Evolutionary conservation across 1,140 invertebrate species (phyloP), one percentile per base, ranked within the genome.

Genomic region (Hylaeus anthracinus): DNA sequence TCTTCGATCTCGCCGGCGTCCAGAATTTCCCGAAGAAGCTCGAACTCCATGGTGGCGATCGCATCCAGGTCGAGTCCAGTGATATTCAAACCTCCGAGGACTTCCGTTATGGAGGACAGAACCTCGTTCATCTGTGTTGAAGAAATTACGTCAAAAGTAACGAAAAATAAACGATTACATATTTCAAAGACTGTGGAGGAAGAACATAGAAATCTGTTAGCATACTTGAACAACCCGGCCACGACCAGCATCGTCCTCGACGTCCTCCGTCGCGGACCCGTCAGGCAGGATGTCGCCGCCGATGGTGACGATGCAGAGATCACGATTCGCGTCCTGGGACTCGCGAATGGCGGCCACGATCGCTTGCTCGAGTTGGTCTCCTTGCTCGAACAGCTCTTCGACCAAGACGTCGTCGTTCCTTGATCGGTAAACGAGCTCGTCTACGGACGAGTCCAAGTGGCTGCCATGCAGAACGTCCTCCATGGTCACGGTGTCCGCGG

Each of bases 301-400:
- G 1, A 75, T 39, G 4, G 64, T 55, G 3, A 82, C 63, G 60
- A 78, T 72, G 26, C 53, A 72, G 0, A 82, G 10, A 1, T 76
- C 8, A n/a, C 1, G 9, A 3, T 14, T 10, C 41, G 9, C 53
- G 53, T 64, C 48, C 0, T 55, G 48, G 1, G 26, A 3, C 0
- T 76, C 26, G 0, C 43, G 43, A 39, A 63, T 53, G 3, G 14
- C n/a, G 26, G 45, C n/a, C 1, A 51, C 0, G 8, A 64, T 60
- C 2, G 37, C 9, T 5, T 55, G 12, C 5, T 9, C 39, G 12
- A 70, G 43, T 2, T 12, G 4, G 64, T 6, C 48, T 0, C 6
- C 39, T 3, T 26, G 71, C 3, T 51, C 9, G 26, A 53, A 6
- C 9, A 60, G 48, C 10, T 84, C 39, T 0, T 65, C 58, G 39